These are phyloP conservation scores for Meteorus cinctellus DNA, from an alignment of 2,888 invertebrate genomes.

Conservation along the genomic window DNA sequence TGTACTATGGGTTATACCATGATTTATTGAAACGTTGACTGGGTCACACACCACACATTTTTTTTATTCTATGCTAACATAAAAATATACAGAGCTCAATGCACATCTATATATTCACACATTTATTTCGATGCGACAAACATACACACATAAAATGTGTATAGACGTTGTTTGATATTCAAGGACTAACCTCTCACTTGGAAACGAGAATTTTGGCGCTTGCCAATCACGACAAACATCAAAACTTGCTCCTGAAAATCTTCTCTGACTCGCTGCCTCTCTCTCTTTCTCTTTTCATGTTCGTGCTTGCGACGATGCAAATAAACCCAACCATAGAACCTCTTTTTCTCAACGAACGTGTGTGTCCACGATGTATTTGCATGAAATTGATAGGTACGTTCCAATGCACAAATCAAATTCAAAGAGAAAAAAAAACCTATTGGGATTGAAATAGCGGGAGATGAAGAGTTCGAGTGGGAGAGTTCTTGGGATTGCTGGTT, in stretches of 20 bases:
- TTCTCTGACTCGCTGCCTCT: not conserved
- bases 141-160: not conserved
- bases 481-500: slow-evolving; percentile 32
- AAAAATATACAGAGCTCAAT: not conserved
- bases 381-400: slow-evolving; percentile 24
- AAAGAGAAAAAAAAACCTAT: not conserved
- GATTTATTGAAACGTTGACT: slow-evolving; percentile 11
- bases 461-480: not conserved
- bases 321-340: not conserved
- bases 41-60: not conserved
- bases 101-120: not conserved
- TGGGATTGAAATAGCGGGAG: not conserved
- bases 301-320: not conserved
- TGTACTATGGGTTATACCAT: not conserved
- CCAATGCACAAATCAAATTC: slow-evolving; percentile 6
- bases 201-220: not conserved
- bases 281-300: not conserved
- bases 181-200: not conserved
- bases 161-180: slow-evolving; percentile 11
- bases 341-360: slow-evolving; percentile 2
- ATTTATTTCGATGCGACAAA: not conserved
- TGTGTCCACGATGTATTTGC: slow-evolving; percentile 32
- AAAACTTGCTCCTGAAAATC: not conserved
- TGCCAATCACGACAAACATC: slow-evolving; percentile 22
- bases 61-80: not conserved